Base-by-base conservation (phyloP, 2,113 vertebrate genomes). In the Myiozetetes cayanensis region DNA sequence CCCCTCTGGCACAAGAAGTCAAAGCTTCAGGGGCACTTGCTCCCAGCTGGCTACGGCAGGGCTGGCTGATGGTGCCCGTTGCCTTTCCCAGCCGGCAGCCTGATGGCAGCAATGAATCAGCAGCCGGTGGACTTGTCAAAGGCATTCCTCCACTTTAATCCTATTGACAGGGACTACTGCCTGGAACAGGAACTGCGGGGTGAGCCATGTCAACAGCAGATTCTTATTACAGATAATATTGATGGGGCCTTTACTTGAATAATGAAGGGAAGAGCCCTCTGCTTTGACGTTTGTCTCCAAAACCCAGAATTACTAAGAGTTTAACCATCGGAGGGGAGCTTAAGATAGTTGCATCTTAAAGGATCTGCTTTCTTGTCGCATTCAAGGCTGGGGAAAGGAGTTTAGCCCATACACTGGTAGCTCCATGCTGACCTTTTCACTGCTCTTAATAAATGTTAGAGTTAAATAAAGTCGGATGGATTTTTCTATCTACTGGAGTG, bases 181-280 rank as follows among this genome's bases (percentile, higher is more conserved):
- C 95, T 97, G 96, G 93, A 97, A 97, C 97, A 96, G 96, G 96
- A 97, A 96, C 96, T 96, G 94, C 90, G 6, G 93, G 97, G 96
- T 97, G 97, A 97, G 97, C 97, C 97, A 90, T 97, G 97, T 97
- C 97, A 98, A 97, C 97, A 97, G 96, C 95, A 98, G 97, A 98
- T 98, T 97, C 96, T 97, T 97, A 97, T 98, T 98, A 97, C 96
- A 97, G 97, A 98, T 98, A 98, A 97, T 97, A 97, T 97, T 96
- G 96, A 97, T 96, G 96, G 96, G 96, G 97, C 96, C 96, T 97
- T 96, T 97, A 93, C 97, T 96, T 97, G 96, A 96, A 97, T 97
- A 97, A 97, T 97, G 96, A 97, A 97, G 97, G 96, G 96, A 97
- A 96, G 96, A 96, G 92, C 96, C 97, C 94, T 97, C 92, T 96